Conservation (phyloP, 1,140 invertebrate species). For the Tachypleus tridentatus region DNA sequence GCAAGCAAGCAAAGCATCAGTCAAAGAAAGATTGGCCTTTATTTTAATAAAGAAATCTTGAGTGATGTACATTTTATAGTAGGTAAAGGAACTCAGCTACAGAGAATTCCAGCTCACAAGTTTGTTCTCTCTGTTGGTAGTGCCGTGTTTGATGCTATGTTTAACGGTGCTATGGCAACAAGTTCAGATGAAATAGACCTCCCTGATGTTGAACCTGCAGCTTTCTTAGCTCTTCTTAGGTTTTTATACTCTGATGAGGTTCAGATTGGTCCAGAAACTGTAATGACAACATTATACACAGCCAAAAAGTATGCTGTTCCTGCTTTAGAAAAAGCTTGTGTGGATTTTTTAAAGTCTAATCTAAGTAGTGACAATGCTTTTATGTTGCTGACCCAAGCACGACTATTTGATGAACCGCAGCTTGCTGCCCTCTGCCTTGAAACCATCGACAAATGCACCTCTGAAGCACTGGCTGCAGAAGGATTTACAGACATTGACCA, state of each 20-base stretch:
- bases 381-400: conserved; percentile 59
- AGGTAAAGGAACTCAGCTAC: conserved; percentile 49
- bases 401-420: conserved; percentile 68
- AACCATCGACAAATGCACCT: conserved; percentile 73
- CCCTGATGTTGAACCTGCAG: conserved; percentile 69
- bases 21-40: conserved; percentile 62
- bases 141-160: conserved; percentile 78
- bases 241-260: conserved; percentile 76
- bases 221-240: conserved; percentile 54
- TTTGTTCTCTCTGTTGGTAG: conserved; percentile 69
- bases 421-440: conserved; percentile 66
- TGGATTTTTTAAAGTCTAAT: conserved; percentile 69
- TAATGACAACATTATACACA: conserved; percentile 74
- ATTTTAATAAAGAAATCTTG: conserved; percentile 65
- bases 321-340: conserved; percentile 67
- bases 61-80: conserved; percentile 69
- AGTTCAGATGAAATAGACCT: conserved; percentile 53
- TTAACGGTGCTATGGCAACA: conserved; percentile 51
- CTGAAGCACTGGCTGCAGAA: conserved; percentile 66
- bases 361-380: conserved; percentile 75
- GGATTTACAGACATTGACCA: conserved; percentile 78
- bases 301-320: conserved; percentile 80
- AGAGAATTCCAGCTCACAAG: conserved; percentile 69
- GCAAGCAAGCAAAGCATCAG: conserved; percentile 51
- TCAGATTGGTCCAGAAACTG: conserved; percentile 70